These are phyloP conservation scores for Sarcophaga variegata DNA, from an alignment of 2,888 invertebrate species.

Conservation along the genomic window DNA sequence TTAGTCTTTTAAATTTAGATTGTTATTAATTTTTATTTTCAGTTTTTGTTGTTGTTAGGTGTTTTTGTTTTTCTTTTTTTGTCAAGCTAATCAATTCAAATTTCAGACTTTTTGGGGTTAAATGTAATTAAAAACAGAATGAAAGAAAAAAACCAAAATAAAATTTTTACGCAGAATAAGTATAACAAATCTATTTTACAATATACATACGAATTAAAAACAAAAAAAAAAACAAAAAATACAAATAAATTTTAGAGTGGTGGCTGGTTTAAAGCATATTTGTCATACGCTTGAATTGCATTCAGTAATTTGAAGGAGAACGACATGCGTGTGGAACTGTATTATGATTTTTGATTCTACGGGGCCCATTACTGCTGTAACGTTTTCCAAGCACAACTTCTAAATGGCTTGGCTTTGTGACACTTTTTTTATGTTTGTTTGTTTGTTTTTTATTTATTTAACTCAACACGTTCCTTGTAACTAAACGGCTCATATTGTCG, in stretches of 20 bases:
- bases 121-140: constrained; percentile 64
- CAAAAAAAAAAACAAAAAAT: constrained; percentile 13
- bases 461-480: constrained; percentile 28
- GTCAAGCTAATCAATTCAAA: constrained; percentile 57
- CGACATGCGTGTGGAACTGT: constrained; percentile 48
- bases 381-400: neutral
- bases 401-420: neutral
- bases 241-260: constrained; percentile 46
- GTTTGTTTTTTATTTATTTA: neutral
- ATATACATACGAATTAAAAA: constrained; percentile 8
- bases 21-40: too few relatives aligned
- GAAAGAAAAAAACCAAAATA: constrained; percentile 8
- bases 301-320: constrained; percentile 66
- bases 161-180: constrained; percentile 4
- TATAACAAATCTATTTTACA: constrained; percentile 33
- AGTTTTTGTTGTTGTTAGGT: neutral
- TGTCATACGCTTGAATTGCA: constrained; percentile 60
- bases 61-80: neutral
- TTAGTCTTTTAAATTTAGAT: neutral
- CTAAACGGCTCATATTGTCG: neutral
- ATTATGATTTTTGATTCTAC: neutral
- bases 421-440: constrained; percentile 5
- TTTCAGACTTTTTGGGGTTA: constrained; percentile 66
- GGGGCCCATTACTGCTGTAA: neutral
- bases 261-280: constrained; percentile 58